Percentiles rank a stretch among this genome's conserved stretches.
phyloP scores from a whole-genome alignment of 2,797 vertebrate species.

The Poeciliopsis gracilis region DNA sequence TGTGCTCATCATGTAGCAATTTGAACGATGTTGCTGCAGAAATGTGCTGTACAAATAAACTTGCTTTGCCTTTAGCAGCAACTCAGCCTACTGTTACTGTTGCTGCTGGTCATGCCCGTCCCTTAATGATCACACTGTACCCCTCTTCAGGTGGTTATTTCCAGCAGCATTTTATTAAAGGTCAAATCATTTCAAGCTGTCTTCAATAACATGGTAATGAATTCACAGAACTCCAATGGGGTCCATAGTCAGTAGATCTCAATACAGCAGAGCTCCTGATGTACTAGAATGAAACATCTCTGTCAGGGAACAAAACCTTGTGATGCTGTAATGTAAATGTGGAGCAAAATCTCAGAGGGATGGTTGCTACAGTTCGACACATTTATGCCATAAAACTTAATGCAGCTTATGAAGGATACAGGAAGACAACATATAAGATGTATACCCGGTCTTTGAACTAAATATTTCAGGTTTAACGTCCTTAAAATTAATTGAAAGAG shows the following conservation, averaged over 20 bases:
- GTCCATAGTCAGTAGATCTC: background rate
- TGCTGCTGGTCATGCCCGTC: background rate
- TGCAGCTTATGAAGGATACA: background rate
- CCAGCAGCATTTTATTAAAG: background rate
- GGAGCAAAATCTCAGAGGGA: background rate
- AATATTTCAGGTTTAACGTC: background rate
- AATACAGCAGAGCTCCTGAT: background rate
- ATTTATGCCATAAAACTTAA: background rate
- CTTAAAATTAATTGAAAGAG: background rate
- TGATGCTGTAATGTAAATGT: background rate
- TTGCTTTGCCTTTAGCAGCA: background rate
- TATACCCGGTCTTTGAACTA: background rate
- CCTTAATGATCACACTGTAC: background rate
- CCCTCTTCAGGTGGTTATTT: constrained; percentile 4
- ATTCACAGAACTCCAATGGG: background rate
- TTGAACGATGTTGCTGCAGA: background rate
- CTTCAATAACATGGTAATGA: constrained; percentile 1
- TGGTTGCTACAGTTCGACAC: background rate
- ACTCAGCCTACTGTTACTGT: background rate
- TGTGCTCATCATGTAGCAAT: background rate
- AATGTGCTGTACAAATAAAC: background rate
- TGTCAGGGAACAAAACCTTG: background rate
- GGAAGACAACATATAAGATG: background rate
- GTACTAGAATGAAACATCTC: background rate
- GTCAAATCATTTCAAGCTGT: constrained; percentile 5